Conservation (phyloP, 2,888 invertebrate genomes). For the Sarcophaga caerulescens region DNA sequence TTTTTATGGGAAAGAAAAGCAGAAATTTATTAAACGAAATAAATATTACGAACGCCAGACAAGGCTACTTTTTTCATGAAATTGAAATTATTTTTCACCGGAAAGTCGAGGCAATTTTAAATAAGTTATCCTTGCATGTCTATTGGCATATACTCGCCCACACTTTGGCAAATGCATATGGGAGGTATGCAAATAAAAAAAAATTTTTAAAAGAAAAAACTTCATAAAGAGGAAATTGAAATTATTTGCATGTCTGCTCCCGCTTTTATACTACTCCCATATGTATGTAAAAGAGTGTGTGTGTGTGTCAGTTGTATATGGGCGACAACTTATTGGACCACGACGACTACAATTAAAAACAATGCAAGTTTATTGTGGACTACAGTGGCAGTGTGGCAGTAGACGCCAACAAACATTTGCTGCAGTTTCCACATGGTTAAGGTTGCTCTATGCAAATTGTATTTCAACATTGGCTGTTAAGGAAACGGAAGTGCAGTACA, state of each 20-base stretch:
- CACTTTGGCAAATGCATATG: too few relatives aligned
- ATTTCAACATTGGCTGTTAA: conserved; percentile 17
- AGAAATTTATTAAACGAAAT: not conserved
- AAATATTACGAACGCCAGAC: not conserved
- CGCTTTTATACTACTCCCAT: not conserved
- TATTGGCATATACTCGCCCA: too few relatives aligned
- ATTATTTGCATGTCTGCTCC: conserved; percentile 12
- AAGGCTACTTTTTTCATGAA: not conserved
- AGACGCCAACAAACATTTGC: conserved; percentile 1
- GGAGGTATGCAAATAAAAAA: not conserved
- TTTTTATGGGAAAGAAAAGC: not conserved
- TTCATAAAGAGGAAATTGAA: conserved; percentile 10
- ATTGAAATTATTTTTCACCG: conserved; percentile 37
- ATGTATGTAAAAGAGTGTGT: too few relatives aligned
- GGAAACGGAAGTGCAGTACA: conserved; percentile 46
- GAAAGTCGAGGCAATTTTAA: conserved; percentile 38
- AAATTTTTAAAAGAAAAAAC: not conserved
- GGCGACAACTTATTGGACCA: not conserved
- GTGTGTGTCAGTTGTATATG: not conserved
- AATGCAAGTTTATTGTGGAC: too few relatives aligned
- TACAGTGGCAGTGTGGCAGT: too few relatives aligned
- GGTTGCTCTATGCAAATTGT: not conserved
- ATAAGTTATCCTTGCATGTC: conserved; percentile 6
- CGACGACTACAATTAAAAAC: conserved; percentile 2
- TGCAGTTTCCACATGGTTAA: not conserved